Percentiles rank a stretch among this genome's conserved stretches.
These are phyloP conservation scores for Centropristis striata DNA, from an alignment of 2,113 vertebrate genomes.

Conservation along the genomic window DNA sequence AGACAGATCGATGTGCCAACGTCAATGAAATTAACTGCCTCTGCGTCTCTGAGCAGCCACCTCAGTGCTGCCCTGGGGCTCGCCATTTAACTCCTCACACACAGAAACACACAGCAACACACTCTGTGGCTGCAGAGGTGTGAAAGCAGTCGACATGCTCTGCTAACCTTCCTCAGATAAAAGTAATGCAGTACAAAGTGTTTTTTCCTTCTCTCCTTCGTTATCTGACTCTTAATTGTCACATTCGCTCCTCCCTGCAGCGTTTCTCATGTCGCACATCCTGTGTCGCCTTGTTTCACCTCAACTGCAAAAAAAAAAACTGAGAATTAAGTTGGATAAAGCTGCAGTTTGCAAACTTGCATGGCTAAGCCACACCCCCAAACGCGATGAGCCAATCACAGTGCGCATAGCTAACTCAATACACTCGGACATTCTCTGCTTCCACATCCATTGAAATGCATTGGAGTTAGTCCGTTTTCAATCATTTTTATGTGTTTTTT, in stretches of 20 bases:
- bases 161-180: conserved; percentile 20
- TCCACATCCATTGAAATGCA: too few species aligned
- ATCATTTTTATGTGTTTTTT: too few species aligned
- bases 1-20: neutral
- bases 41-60: neutral
- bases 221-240: conserved; percentile 15
- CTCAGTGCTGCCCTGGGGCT: neutral
- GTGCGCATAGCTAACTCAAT: too few species aligned
- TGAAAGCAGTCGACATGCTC: neutral
- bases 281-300: neutral
- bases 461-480: too few species aligned
- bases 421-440: too few species aligned
- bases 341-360: too few species aligned
- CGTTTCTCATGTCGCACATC: neutral
- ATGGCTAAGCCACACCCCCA: too few species aligned
- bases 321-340: too few species aligned
- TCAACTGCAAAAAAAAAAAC: too few species aligned
- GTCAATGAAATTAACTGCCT: neutral
- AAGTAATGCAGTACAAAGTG: neutral
- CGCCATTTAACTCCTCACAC: too few species aligned
- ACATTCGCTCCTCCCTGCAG: neutral
- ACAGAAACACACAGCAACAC: conserved; percentile 9
- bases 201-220: neutral
- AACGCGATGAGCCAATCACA: too few species aligned
- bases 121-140: neutral